Base-by-base conservation (phyloP, 2,888 invertebrate genomes). In the Volucella inflata region DNA sequence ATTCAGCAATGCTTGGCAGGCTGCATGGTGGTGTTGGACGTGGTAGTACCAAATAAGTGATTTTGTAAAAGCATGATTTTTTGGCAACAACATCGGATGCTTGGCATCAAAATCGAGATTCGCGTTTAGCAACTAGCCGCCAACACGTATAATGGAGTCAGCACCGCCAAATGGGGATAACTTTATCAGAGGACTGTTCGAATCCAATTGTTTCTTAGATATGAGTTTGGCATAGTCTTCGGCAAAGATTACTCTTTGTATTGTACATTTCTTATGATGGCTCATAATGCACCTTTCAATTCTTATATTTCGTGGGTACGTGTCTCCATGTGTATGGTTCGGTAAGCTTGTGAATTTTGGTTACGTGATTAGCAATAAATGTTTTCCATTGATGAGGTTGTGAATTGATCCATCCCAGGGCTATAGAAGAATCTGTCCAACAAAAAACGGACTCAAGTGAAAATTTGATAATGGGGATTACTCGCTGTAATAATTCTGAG, bases 131-230 rank as follows among this genome's bases (percentile, higher is more conserved):
- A 42, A 17, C 1, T 40, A 16, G 42, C 40, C 59, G 8, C 40
- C 42, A 40, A 59, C 16, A n/a, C 55, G 55, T 12, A 55, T 55
- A n/a, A 55, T 12, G 6, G 30, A 42, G 16, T 42, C 21, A 21
- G 1, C 21, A 21, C 2, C 40, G 16, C 12, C 17, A 11, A 42
- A 59, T 9, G 11, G 59, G 12, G 40, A 9, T 17, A 59, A 42
- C 17, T 59, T 59, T 17, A 42, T 12, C n/a, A 42, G 12, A 14
- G 59, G 17, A 59, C 59, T 59, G 17, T 59, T 59, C 12, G 59
- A 59, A 9, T 59, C 14, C 16, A 59, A 11, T 12, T 12, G 42
- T 17, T 59, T 9, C 10, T 59, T 55, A 14, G 12, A 9, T 36
- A 8, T 2, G 2, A 55, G n/a, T 9, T 12, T n/a, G 12, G 55